Conservation (phyloP, 1,140 invertebrate species). For the Drosophila sp. region DNA sequence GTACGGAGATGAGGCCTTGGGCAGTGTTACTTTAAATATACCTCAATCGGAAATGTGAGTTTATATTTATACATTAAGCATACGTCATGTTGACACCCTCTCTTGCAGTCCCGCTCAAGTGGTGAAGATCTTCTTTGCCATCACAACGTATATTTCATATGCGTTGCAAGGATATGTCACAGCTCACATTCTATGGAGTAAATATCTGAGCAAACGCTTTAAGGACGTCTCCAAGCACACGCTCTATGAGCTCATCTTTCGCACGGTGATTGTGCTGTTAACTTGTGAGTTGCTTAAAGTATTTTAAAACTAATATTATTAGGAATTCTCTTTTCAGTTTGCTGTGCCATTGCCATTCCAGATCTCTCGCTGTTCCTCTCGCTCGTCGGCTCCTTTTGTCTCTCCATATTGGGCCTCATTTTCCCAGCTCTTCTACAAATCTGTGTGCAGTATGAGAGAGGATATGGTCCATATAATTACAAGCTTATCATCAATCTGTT, state of each 20-base stretch:
- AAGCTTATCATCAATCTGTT: constrained; percentile 86
- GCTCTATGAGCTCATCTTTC: constrained; percentile 87
- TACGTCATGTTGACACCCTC: neutral
- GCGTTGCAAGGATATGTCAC: constrained; percentile 97
- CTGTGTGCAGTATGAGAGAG: constrained; percentile 67
- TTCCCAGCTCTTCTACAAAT: constrained; percentile 93
- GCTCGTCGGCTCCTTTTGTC: constrained; percentile 93
- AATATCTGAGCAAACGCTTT: constrained; percentile 87
- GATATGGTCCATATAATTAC: constrained; percentile 85
- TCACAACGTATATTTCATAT: constrained; percentile 96
- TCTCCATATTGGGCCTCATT: constrained; percentile 95
- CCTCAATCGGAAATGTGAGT: constrained; percentile 86
- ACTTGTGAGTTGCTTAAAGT: constrained; percentile 88
- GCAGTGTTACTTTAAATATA: constrained; percentile 91
- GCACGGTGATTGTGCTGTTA: constrained; percentile 87
- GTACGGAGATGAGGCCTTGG: constrained; percentile 88
- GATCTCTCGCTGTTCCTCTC: constrained; percentile 96
- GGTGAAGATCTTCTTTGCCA: constrained; percentile 93
- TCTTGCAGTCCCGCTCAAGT: constrained; percentile 90
- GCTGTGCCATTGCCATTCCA: constrained; percentile 92
- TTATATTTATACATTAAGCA: neutral
- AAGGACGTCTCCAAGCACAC: constrained; percentile 85
- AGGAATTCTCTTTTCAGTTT: constrained; percentile 85
- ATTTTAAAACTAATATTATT: too few relatives aligned
- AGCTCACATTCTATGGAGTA: constrained; percentile 94